Evolutionary conservation across 2,888 invertebrate genomes (phyloP), one percentile per base, ranked within the genome.

Genomic region (Protodeltote pygarga): DNA sequence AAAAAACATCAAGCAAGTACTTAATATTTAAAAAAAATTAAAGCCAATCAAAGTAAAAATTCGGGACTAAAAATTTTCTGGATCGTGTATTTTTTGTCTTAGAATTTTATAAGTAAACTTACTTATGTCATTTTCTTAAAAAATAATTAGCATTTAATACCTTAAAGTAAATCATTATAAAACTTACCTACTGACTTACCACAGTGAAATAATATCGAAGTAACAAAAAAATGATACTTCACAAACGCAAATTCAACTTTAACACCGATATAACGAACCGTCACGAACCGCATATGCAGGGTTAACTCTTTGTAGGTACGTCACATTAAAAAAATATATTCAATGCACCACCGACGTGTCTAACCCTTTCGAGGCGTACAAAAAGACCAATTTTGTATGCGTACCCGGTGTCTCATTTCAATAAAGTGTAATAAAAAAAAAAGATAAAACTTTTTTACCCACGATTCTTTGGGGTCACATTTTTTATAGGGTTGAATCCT

Each of bases 381-480:
- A 89, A 91, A 90, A 87, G 85, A 85, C 83, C 90, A 87, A 92
- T 92, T 92, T 91, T 85, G 81, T 87, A 89, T 89, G 85, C 90
- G 77, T 76, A 82, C 81, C 86, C 84, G 87, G 92, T 92, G 89
- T 92, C 92, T 92, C 89, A 86, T 92, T 92, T 91, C 92, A 91
- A 91, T 89, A 89, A 85, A 73, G 81, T 77, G 78, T 82, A 85
- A 85, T 83, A 79, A 83, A 83, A 87, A 86, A 51, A 84, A 86
- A 82, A 81, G 85, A 88, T 87, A 89, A 87, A 88, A 87, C 76
- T 72, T 84, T 88, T 89, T 89, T 91, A 90, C 91, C 88, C 91
- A 91, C 90, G 91, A 80, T 72, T 77, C 83, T 88, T 87, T 87
- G 81, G 91, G 92, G 90, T 89, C 83, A 87, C 82, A 69, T 85